Evolutionary conservation across 2,888 invertebrate genomes (phyloP).

Genomic region (Brassicogethes aeneus): DNA sequence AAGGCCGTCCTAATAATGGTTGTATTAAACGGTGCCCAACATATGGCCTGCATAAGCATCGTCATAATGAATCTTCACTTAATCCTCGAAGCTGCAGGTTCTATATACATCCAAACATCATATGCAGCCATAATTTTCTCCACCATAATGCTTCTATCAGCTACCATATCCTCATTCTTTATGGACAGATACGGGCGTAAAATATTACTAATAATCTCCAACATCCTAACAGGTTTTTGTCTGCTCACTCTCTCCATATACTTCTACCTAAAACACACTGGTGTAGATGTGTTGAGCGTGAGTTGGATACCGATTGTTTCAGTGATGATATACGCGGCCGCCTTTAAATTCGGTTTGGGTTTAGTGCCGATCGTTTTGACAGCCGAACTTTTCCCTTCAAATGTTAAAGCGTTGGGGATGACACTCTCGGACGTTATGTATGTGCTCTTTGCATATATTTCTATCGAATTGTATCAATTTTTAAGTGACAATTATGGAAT

Average conservation of each 20-base stretch:
- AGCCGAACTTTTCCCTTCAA: constrained; percentile 36
- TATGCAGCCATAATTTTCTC: constrained; percentile 34
- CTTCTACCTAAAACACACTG: constrained; percentile 29
- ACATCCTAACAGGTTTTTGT: constrained; percentile 30
- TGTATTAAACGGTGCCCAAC: constrained; percentile 33
- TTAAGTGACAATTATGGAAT: constrained; percentile 28
- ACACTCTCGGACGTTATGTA: constrained; percentile 34
- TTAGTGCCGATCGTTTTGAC: constrained; percentile 36
- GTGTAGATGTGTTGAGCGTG: constrained; percentile 21
- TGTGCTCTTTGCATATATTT: constrained; percentile 29
- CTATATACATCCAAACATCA: constrained; percentile 27
- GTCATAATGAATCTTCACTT: constrained; percentile 37
- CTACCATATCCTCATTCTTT: constrained; percentile 27
- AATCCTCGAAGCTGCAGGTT: constrained; percentile 32
- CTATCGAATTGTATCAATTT: constrained; percentile 31
- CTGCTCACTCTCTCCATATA: constrained; percentile 31
- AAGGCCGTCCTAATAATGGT: constrained; percentile 35
- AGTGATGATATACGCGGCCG: constrained; percentile 31
- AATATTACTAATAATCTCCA: constrained; percentile 29
- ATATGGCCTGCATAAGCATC: constrained; percentile 35
- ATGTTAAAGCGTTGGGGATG: constrained; percentile 37
- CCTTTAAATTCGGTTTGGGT: constrained; percentile 35
- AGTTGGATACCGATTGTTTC: constrained; percentile 29
- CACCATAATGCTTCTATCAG: constrained; percentile 31
- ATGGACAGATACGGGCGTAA: constrained; percentile 35